Conservation (phyloP, 1,140 invertebrate genomes). For the Meloidogyne hapla region DNA sequence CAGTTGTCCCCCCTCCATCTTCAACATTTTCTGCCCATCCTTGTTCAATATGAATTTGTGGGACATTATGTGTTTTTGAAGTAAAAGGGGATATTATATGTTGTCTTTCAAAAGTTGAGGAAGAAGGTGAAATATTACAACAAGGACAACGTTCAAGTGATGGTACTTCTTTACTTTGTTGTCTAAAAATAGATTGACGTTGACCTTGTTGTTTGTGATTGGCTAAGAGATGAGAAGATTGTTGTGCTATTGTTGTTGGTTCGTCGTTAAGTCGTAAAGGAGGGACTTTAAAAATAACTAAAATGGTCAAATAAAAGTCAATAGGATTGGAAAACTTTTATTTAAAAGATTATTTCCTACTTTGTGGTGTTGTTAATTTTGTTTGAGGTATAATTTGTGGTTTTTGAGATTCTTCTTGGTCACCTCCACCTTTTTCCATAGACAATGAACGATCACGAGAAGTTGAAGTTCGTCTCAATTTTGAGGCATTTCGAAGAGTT, state of each 20-base stretch:
- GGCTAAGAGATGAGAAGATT: not conserved
- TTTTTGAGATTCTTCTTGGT: not conserved
- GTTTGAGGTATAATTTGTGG: not conserved
- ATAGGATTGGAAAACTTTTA: no score
- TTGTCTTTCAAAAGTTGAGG: not conserved
- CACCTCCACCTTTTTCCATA: conserved; percentile 18
- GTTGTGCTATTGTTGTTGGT: not conserved
- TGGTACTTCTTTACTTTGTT: not conserved
- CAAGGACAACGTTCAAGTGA: conserved; percentile 27
- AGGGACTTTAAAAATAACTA: conserved; percentile 15
- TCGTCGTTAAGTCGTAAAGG: conserved; percentile 23
- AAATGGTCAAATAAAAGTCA: not conserved
- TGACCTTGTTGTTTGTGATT: conserved; percentile 8
- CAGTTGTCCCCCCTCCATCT: not conserved
- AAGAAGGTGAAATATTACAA: conserved; percentile 11
- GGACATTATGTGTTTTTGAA: not conserved
- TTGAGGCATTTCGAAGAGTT: conserved; percentile 16
- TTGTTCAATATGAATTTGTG: not conserved
- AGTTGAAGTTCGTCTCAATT: not conserved
- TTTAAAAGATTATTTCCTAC: conserved; percentile 1
- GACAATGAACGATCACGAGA: conserved; percentile 18
- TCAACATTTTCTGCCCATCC: not conserved
- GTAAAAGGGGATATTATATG: not conserved
- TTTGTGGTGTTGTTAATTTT: not conserved
- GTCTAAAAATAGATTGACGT: not conserved